phyloP scores from a whole-genome alignment of 2,888 invertebrate genomes.

The Caenorhabditis doughertyi region DNA sequence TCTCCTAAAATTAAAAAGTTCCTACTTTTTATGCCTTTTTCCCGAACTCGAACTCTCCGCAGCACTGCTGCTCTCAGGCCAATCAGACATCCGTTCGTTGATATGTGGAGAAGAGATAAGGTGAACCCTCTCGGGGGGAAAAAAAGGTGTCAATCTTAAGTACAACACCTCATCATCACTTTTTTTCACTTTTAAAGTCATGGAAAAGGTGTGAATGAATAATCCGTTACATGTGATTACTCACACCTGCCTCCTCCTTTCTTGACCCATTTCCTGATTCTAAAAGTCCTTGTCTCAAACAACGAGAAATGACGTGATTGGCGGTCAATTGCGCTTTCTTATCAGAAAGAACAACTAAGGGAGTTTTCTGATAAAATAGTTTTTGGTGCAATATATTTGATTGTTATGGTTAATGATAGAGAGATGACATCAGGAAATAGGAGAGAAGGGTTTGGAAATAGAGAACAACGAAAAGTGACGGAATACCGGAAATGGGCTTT shows the following conservation, averaged over 20 bases:
- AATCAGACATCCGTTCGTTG: constrained; percentile 22
- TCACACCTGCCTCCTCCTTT: constrained; percentile 3
- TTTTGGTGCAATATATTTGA: neutral
- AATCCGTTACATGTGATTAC: constrained; percentile 26
- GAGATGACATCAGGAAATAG: constrained; percentile 29
- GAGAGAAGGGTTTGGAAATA: neutral
- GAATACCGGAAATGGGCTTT: constrained; percentile 3
- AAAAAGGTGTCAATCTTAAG: constrained; percentile 25
- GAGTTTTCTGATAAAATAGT: constrained; percentile 31
- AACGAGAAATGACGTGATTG: constrained; percentile 23
- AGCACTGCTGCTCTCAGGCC: neutral
- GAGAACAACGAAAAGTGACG: constrained; percentile 26
- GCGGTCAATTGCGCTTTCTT: constrained; percentile 32
- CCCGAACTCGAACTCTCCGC: no score
- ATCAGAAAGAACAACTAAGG: no score
- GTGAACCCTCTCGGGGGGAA: no score
- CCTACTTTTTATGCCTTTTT: neutral
- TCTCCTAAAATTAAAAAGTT: neutral
- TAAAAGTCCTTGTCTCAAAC: constrained; percentile 5
- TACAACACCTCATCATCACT: constrained; percentile 13
- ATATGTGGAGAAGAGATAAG: neutral
- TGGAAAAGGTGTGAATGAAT: constrained; percentile 19
- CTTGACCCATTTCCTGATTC: constrained; percentile 17
- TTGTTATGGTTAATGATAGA: constrained; percentile 47
- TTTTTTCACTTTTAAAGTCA: neutral